Evolutionary conservation across 1,140 invertebrate genomes (phyloP), one percentile per base, ranked within the genome.

Genomic region (Trichogramma pretiosum): DNA sequence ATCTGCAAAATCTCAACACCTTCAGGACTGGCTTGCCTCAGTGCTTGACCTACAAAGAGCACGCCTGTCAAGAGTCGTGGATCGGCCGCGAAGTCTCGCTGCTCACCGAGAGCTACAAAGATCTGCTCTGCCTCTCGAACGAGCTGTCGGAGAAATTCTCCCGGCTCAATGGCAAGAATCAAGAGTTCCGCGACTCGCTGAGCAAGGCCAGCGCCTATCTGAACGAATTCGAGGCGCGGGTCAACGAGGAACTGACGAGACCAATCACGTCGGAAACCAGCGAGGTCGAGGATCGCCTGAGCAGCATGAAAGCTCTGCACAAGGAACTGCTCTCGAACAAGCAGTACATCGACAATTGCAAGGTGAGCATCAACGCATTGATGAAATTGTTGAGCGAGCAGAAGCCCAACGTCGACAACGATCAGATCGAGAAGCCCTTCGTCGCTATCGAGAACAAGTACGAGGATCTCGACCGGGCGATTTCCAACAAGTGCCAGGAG

Each of bases 291-390:
- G 82, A 92, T 30, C 92, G 96, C 67, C 74, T 97, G 23, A 80
- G 82, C 47, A 79, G 83, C 46, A 84, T 90, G 1, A 93, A 90
- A 67, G 72, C 84, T 1, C 63, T 95, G 4, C 88, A 92, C 61
- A 89, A 83, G 55, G 92, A 96, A 59, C 82, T 94, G 23, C 70
- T 93, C 3, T 80, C 86, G 1, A 90, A 93, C 55, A 87, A 84
- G 34, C 74, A 87, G 11, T 74, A 94, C 10, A 79, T 96, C 35
- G 89, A 93, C 56, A 85, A 84, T 59, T 82, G 79, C 24, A 83
- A 82, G 56, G 74, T 80, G 47, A 80, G 81, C 8, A 76, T 86
- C 14, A 78, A 80, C 16, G 78, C 81, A 48, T 70, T 94, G 3
- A 61, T 91, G 1, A 75, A 81, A 53, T 82, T 82, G 0, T 69